Evolutionary conservation across 2,797 vertebrate species (phyloP).

Genomic region (Sebastes steindachneri): DNA sequence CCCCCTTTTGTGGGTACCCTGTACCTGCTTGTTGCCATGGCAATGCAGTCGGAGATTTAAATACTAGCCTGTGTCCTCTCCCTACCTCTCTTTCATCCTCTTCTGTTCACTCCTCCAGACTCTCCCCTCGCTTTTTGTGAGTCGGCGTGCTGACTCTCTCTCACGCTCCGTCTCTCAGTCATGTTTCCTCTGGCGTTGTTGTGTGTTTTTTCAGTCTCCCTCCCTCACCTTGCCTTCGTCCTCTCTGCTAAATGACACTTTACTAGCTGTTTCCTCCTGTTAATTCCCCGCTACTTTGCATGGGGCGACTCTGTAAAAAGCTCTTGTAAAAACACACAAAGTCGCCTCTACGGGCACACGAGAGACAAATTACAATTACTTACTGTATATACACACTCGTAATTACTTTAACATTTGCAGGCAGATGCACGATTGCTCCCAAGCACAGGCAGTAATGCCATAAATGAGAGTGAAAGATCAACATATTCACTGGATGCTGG

Average conservation of each 20-base stretch:
- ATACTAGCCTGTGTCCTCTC: constrained; percentile 64
- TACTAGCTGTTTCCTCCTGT: constrained; percentile 68
- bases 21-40: constrained; percentile 76
- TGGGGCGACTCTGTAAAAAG: constrained; percentile 72
- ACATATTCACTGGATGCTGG: constrained; percentile 64
- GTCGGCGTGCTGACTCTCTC: constrained; percentile 42
- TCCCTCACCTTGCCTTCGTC: constrained; percentile 69
- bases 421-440: constrained; percentile 32
- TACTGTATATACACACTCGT: constrained; percentile 42
- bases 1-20: constrained; percentile 47
- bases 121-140: constrained; percentile 53
- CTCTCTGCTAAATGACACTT: constrained; percentile 70
- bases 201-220: constrained; percentile 27
- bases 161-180: constrained; percentile 51
- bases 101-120: constrained; percentile 58
- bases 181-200: constrained; percentile 51
- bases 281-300: constrained; percentile 72
- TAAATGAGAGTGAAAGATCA: constrained; percentile 60
- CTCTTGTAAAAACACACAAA: constrained; percentile 67
- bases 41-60: constrained; percentile 66
- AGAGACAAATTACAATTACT: constrained; percentile 37
- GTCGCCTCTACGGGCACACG: constrained; percentile 18
- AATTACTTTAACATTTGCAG: constrained; percentile 54
- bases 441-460: constrained; percentile 25
- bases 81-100: constrained; percentile 63